Base-by-base conservation (phyloP, 2,888 invertebrate species). In the Hipparchia semele region DNA sequence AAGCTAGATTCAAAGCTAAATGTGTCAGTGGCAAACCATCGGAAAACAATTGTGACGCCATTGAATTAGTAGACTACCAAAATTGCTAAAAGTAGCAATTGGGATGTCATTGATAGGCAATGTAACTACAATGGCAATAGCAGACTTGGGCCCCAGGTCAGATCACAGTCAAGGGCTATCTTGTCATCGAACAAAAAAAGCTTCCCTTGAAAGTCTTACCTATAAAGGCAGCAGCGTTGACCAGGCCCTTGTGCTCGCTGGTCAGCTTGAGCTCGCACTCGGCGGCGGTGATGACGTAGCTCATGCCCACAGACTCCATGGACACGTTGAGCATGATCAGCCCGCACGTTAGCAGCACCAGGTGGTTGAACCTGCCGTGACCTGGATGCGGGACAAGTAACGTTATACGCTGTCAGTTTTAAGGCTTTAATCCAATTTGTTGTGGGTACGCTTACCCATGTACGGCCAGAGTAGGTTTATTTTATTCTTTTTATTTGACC, bases 251-350 rank as follows among this genome's bases (percentile, higher is more conserved):
- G 76, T 96, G 91, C 0, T 89, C 83, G 62, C 95, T 90, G 72
- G 93, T 92, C 54, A 96, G 90, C 8, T 92, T 80, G 3, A 96
- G 90, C 80, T 96, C 96, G 78, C 96, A 96, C 84, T 96, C 95
- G 0, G 96, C 95, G 0, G 95, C 93, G 0, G 96, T 95, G 82
- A 96, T 94, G 66, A 96, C 95, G 80, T 96, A 95, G 84, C 96
- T 95, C 87, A 96, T 95, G 71, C 95, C 95, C 80, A 96, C 94
- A 0, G 95, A 95, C 87, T 96, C 96, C 86, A 96, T 95, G 79
- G 96, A 96, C 0, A 96, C 96, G 79, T 95, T 94, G 88, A 96
- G 94, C 80, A 96, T 92, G 74, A 95, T 95, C 7, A 96, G 88
- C 0, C 96, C 96, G 71, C 95, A 93, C n/a, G 95, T 95, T 65